Conservation (phyloP, 2,797 vertebrate species). For the Bucorvus abyssinicus region DNA sequence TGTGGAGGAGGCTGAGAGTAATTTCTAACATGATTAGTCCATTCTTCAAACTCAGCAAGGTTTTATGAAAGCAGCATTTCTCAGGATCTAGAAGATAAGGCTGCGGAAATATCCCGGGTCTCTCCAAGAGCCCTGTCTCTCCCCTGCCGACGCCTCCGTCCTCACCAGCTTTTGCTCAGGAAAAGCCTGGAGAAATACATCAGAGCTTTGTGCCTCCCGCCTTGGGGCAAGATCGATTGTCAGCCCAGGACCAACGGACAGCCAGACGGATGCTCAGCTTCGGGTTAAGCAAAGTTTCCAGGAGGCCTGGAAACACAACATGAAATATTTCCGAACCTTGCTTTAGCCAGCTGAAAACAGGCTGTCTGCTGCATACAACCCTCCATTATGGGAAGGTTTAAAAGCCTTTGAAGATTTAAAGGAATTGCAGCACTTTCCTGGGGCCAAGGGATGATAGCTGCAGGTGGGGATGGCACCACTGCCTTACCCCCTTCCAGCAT, state of each 20-base stretch:
- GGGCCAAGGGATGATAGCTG: not conserved
- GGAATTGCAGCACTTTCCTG: not conserved
- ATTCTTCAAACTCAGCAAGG: constrained; percentile 27
- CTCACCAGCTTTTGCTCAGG: not conserved
- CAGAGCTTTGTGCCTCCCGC: not conserved
- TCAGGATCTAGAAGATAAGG: not conserved
- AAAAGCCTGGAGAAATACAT: not conserved
- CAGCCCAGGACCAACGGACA: rapidly evolving
- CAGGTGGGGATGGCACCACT: not conserved
- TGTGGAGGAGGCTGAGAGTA: constrained; percentile 44
- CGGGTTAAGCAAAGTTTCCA: not conserved
- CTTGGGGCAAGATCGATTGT: rapidly evolving
- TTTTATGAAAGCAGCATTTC: not conserved
- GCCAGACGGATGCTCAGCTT: not conserved
- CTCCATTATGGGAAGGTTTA: not conserved
- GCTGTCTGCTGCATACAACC: not conserved
- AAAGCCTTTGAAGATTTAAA: not conserved
- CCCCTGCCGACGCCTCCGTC: not conserved
- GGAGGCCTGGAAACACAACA: not conserved
- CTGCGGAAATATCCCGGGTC: not conserved
- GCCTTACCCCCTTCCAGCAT: not conserved
- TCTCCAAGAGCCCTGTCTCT: not conserved
- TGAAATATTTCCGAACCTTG: not conserved
- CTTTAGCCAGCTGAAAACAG: not conserved
- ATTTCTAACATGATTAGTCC: constrained; percentile 21